Evolutionary conservation across 92 coral and sea anemone genomes (phyloP).

Genomic region (Micromussa lordhowensis): DNA sequence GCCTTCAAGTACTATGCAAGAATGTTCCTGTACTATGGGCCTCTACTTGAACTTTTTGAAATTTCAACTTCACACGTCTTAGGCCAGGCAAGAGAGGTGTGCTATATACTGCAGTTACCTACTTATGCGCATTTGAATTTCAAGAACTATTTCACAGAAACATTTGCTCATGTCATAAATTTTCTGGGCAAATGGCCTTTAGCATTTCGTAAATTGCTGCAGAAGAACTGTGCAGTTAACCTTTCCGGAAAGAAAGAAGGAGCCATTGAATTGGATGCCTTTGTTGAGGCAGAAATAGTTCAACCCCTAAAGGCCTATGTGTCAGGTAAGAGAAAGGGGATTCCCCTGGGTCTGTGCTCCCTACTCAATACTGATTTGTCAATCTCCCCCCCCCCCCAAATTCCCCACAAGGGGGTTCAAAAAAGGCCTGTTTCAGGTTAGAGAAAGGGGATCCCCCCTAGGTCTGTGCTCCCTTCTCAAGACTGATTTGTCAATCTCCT

Average conservation of each 20-base stretch:
- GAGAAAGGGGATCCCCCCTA: too few relatives aligned
- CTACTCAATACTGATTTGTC: too few relatives aligned
- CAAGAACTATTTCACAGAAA: conserved; percentile 48
- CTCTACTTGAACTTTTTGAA: conserved; percentile 32
- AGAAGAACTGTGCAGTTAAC: conserved; percentile 49
- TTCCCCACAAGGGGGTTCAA: too few relatives aligned
- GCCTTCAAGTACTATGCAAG: conserved; percentile 28
- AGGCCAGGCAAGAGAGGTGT: conserved; percentile 48
- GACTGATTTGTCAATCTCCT: too few relatives aligned
- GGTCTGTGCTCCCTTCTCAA: too few relatives aligned
- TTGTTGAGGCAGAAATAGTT: conserved; percentile 65
- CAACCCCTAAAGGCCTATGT: conserved; percentile 56
- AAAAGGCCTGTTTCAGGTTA: too few relatives aligned
- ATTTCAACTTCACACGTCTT: conserved; percentile 16
- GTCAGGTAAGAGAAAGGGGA: conserved; percentile 47
- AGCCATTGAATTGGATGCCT: conserved; percentile 54
- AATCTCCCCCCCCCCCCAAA: too few relatives aligned
- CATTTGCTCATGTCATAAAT: conserved; percentile 44
- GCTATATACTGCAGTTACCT: conserved; percentile 46
- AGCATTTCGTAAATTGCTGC: conserved; percentile 31
- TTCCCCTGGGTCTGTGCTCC: too few relatives aligned
- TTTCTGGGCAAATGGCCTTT: conserved; percentile 58
- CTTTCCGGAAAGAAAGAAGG: conserved; percentile 23
- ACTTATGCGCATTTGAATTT: conserved; percentile 58
- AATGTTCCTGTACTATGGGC: conserved; percentile 46